A percentile compares a stretch with the other conserved stretches of the same genome.
Conservation (phyloP, 2,113 vertebrate species). For the Cariama cristata region DNA sequence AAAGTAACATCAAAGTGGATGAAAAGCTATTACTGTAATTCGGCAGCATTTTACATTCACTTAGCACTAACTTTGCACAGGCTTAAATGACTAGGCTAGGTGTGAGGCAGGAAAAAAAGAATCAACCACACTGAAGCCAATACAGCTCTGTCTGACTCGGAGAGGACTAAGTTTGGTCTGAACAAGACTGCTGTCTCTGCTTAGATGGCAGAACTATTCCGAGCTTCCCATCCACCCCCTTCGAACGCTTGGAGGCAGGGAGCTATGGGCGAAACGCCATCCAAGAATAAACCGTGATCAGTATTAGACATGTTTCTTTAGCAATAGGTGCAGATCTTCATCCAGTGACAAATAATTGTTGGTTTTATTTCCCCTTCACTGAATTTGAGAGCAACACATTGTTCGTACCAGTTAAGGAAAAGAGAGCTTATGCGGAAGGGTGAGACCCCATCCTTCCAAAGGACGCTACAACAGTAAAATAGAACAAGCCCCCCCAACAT, state of each 20-base stretch:
- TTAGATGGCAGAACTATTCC: neutral
- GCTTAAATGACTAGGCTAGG: neutral
- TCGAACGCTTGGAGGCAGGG: neutral
- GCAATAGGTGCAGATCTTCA: neutral
- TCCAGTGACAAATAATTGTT: neutral
- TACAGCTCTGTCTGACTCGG: neutral
- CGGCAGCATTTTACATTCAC: neutral
- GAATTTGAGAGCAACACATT: neutral
- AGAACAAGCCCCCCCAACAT: neutral
- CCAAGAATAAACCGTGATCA: neutral
- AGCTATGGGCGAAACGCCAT: neutral
- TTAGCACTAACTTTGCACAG: neutral
- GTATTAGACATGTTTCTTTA: neutral
- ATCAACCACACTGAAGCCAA: neutral
- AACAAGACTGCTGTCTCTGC: neutral
- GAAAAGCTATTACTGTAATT: neutral
- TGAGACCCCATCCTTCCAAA: neutral
- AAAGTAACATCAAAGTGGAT: neutral
- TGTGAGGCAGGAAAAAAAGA: neutral
- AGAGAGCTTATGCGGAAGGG: neutral
- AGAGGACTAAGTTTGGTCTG: neutral
- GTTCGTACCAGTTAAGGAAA: neutral
- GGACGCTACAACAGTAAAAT: neutral
- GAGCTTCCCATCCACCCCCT: neutral
- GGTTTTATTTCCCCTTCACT: no score